Evolutionary conservation across 2,113 vertebrate genomes (phyloP), one percentile per base, ranked within the genome.

Genomic region (Porphyrio hochstetteri): DNA sequence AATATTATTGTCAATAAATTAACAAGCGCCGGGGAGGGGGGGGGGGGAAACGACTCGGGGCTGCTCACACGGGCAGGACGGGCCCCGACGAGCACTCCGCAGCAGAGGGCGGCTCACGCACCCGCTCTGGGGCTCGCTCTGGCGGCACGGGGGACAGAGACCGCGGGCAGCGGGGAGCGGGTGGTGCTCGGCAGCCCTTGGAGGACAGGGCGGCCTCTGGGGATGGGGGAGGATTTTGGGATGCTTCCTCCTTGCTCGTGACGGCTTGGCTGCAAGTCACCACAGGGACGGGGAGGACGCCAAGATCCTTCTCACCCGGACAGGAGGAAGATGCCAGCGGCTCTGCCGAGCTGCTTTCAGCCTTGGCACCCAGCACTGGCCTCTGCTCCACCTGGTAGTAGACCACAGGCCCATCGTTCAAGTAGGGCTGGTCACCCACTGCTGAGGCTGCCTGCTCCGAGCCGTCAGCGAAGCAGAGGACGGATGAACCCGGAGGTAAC

Each of bases 381-480:
- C 97, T 81, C 29, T 97, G 97, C 90, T 98, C 98, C 70, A 99
- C 97, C 91, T 99, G 99, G 96, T 99, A 99, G 95, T 97, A 99
- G 27, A 99, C 97, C 95, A 99, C 97, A 5, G 99, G 96, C 2
- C 98, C 97, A 60, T 98, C 97, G 96, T 98, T 98, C 97, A 98
- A 98, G 90, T 98, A 98, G 33, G 98, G 97, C 7, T 96, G 97
- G 86, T 78, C 94, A 24, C 98, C 98, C 80, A 92, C 98, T 10
- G 98, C 52, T 4, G 97, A 97, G 19, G 95, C 85, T 1, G 95
- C 40, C 64, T 93, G 97, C 81, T 97, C 97, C 0, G 97, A 53
- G 95, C 98, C 97, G 59, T 99, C 98, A 2, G 99, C 96, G 69
- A 99, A 99, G 97, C 99, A 99, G 13, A 99, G 97, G 29, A 99